Evolutionary conservation across 2,888 invertebrate species (phyloP).

Genomic region (Trichacis sp.): DNA sequence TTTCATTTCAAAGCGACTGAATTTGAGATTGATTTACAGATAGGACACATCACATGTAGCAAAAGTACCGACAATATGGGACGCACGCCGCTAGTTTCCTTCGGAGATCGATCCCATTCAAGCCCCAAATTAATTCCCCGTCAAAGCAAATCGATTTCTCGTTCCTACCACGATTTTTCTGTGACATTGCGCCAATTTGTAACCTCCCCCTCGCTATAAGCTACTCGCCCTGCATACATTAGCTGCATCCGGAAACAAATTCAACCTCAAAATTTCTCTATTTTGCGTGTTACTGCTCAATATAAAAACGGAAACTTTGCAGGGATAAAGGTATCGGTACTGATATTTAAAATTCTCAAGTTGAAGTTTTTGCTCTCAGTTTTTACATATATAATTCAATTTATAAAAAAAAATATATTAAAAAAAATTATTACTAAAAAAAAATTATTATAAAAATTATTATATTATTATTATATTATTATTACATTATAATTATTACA

Average conservation of each 20-base stretch:
- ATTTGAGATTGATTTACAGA: slow-evolving; percentile 5
- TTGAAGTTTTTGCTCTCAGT: too few species aligned
- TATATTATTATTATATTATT: too few species aligned
- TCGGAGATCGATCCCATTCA: slow-evolving; percentile 29
- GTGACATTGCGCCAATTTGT: slow-evolving; percentile 29
- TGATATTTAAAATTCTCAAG: too few species aligned
- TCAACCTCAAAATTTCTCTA: not conserved
- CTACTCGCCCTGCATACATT: slow-evolving; percentile 23
- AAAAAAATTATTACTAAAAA: too few species aligned
- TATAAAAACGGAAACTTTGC: too few species aligned
- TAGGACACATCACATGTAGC: slow-evolving; percentile 23
- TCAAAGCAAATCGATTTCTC: slow-evolving; percentile 36
- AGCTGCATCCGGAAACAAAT: slow-evolving; percentile 2
- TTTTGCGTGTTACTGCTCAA: not conserved
- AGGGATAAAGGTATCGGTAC: too few species aligned
- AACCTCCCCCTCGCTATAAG: slow-evolving; percentile 25
- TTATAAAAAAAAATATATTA: too few species aligned
- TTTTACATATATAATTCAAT: too few species aligned
- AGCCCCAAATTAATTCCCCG: slow-evolving; percentile 38
- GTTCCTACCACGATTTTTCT: slow-evolving; percentile 34
- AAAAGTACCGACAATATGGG: slow-evolving; percentile 22
- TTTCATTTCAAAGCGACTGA: too few species aligned
- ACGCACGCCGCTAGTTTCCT: slow-evolving; percentile 25
- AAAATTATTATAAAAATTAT: too few species aligned
- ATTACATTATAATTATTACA: too few species aligned